Conservation (phyloP, 2,113 vertebrate genomes). For the Psittacula cyanocephala region DNA sequence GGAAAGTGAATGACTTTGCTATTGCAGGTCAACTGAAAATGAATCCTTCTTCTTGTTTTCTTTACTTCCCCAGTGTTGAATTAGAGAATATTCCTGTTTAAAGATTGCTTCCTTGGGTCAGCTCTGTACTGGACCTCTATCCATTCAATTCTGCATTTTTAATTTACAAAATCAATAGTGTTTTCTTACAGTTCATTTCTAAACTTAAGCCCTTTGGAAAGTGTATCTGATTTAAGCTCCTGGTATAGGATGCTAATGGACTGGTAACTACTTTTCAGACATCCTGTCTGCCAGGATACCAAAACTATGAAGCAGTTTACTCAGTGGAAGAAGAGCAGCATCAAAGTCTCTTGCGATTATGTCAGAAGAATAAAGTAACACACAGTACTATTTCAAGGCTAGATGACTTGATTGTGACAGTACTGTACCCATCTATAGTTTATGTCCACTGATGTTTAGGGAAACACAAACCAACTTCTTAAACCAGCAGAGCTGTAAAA, state of each 20-base stretch:
- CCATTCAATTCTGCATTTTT: slow-evolving; percentile 6
- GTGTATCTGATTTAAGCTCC: neutral
- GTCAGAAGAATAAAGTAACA: neutral
- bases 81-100: neutral
- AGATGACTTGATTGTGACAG: neutral
- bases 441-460: neutral
- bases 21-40: slow-evolving; percentile 14
- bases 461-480: neutral
- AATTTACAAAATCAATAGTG: slow-evolving; percentile 21
- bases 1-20: slow-evolving; percentile 38
- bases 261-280: neutral
- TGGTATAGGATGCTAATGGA: neutral
- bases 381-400: neutral
- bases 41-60: neutral
- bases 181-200: neutral
- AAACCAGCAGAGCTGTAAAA: neutral
- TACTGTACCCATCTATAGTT: neutral
- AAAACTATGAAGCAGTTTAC: neutral
- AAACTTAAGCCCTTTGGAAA: neutral
- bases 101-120: slow-evolving; percentile 1
- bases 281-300: neutral
- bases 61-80: slow-evolving; percentile 1
- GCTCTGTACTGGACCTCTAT: neutral
- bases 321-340: neutral
- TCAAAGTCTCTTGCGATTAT: neutral